phyloP scores from a whole-genome alignment of 2,797 vertebrate genomes.

The Oryzias sinensis region DNA sequence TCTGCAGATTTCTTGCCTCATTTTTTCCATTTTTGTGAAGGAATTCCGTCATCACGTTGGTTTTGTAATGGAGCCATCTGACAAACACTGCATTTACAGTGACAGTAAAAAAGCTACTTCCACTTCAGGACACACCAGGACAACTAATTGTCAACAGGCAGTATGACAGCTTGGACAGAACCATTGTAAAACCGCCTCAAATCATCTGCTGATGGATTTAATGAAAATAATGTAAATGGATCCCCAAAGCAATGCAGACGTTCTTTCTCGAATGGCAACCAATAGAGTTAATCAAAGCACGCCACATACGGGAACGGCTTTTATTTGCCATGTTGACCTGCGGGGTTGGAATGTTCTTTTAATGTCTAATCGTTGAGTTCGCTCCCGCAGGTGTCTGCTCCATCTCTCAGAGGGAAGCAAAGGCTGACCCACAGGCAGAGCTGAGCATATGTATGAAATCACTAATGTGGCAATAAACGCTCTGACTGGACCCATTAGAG shows the following conservation, averaged over 20 bases:
- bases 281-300: conserved; percentile 21
- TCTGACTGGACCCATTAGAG: conserved; percentile 16
- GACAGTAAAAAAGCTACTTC: conserved; percentile 19
- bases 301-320: conserved; percentile 1
- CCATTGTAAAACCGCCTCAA: conserved; percentile 37
- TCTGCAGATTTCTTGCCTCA: conserved; percentile 18
- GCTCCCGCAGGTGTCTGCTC: conserved; percentile 21
- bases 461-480: conserved; percentile 47
- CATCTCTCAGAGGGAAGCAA: conserved; percentile 18
- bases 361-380: conserved; percentile 33
- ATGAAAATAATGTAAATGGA: conserved; percentile 27
- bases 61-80: neutral
- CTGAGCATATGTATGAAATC: conserved; percentile 46
- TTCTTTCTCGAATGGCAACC: conserved; percentile 13
- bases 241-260: conserved; percentile 7
- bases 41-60: neutral
- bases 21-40: conserved; percentile 28
- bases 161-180: conserved; percentile 32
- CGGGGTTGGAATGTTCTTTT: conserved; percentile 38
- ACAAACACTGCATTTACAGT: conserved; percentile 18
- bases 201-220: conserved; percentile 11
- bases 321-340: conserved; percentile 16
- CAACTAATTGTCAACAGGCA: conserved; percentile 48
- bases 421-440: conserved; percentile 37
- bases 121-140: conserved; percentile 24